Conservation (phyloP, 1,140 invertebrate species). For the honey bee (Apis mellifera) region DNA sequence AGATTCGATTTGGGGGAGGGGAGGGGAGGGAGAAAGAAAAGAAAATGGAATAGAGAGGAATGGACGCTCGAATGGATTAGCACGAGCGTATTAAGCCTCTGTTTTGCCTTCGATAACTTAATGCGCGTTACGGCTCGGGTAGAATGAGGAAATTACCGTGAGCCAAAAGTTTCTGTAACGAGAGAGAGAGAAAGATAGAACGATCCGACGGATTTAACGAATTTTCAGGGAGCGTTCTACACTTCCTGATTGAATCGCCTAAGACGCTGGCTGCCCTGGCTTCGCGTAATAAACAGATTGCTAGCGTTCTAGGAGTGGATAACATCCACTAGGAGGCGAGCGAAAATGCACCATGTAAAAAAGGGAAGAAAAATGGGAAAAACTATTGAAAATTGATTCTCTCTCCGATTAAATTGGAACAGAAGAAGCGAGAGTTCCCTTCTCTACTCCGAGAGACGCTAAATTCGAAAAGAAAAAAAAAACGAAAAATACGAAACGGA, state of each 20-base stretch:
- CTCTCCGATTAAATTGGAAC: background rate
- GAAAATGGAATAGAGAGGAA: background rate
- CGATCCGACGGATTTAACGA: conserved; percentile 8
- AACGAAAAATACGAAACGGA: background rate
- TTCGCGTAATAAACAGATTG: conserved; percentile 31
- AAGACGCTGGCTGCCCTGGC: conserved; percentile 28
- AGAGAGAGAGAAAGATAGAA: too few relatives aligned
- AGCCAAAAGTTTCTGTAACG: background rate
- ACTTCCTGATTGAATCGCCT: conserved; percentile 40
- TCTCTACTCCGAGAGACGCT: too few relatives aligned
- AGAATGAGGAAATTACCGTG: conserved; percentile 21
- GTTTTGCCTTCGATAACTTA: background rate
- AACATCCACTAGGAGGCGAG: conserved; percentile 8
- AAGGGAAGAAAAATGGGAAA: background rate
- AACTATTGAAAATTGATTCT: background rate
- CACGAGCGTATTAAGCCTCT: conserved; percentile 3
- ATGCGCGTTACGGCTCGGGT: background rate
- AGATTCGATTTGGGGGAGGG: background rate
- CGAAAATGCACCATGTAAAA: background rate
- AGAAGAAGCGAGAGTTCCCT: background rate
- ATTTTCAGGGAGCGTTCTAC: background rate
- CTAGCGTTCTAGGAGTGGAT: background rate
- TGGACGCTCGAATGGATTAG: background rate
- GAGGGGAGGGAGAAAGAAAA: too few relatives aligned
- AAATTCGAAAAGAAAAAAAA: background rate